Base-by-base conservation (phyloP, 2,888 invertebrate genomes). In the Cataglyphis cursor region DNA sequence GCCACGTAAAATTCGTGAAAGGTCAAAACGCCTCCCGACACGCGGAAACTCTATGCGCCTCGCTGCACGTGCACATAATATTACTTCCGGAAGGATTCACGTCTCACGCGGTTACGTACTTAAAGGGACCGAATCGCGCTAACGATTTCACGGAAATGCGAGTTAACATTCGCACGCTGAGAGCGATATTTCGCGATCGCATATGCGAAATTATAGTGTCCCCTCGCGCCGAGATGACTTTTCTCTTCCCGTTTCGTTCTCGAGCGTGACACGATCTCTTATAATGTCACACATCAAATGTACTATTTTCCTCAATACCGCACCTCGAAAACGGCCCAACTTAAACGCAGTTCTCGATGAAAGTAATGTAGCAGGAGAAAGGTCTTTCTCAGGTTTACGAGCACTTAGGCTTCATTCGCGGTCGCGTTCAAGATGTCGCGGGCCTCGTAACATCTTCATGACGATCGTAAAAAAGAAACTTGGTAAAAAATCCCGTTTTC, bases 371-470 rank as follows among this genome's bases (percentile, higher is more conserved):
- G n/a, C 61, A 31, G 54, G 35, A 70, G 70, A 59, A 70, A 80
- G 48, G 61, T 28, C 78, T 80, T 80, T 80, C 78, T 80, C 72
- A 59, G 35, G 44, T 72, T 80, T 72, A 72, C 44, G 59, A 80
- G 59, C 35, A 70, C 78, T 31, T 51, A 28, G 68, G 41, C 54
- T 41, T 59, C 35, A 44, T 59, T 44, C 24, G 44, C 70, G 70
- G 6, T 35, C 21, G 70, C 24, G 18, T 70, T 44, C 59, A 35
- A 35, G 24, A 28, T 28, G 38, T 66, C 64, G 21, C 38, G 35
- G 8, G 44, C 15, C 18, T 28, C 41, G 28, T 62, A 62, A 62
- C 21, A 35, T 78, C 70, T 78, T 78, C 78, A 59, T 41, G 70
- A 35, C 57, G 18, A 59, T 78, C 59, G 18, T 80, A 80, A 80